Evolutionary conservation across 2,113 vertebrate genomes (phyloP).

Genomic region (Himantopus leucocephalus): DNA sequence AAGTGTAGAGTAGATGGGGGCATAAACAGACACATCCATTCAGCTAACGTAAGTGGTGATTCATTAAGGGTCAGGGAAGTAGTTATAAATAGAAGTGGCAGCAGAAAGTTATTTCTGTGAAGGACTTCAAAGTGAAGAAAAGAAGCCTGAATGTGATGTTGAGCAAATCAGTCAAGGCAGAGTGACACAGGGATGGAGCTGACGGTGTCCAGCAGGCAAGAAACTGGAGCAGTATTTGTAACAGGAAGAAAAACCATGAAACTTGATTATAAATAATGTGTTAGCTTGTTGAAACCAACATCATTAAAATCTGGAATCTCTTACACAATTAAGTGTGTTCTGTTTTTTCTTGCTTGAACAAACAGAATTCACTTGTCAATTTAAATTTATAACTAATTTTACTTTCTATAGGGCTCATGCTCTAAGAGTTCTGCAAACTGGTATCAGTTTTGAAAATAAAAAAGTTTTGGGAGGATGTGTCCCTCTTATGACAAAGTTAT

Average conservation of each 20-base stretch:
- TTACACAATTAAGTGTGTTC: background rate
- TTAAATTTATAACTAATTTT: background rate
- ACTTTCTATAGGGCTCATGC: accelerated
- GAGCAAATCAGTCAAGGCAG: background rate
- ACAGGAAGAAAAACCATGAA: background rate
- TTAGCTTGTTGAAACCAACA: background rate
- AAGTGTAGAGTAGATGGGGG: background rate
- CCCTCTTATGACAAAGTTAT: background rate
- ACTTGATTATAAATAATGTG: background rate
- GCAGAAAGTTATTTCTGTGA: background rate
- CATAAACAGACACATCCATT: background rate
- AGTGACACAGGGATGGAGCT: background rate
- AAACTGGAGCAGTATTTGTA: background rate
- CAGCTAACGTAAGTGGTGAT: background rate
- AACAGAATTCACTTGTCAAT: background rate
- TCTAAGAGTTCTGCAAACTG: background rate
- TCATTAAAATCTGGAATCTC: background rate
- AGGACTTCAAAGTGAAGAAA: background rate
- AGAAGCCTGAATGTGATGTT: background rate
- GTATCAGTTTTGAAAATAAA: background rate
- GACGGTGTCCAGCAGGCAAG: background rate
- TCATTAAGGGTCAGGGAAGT: background rate
- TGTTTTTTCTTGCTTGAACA: background rate
- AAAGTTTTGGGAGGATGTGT: background rate
- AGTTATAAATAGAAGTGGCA: constrained; percentile 9